Evolutionary conservation across 2,888 invertebrate genomes (phyloP), one percentile per base, ranked within the genome.

Genomic region (Clistopyga incitator): DNA sequence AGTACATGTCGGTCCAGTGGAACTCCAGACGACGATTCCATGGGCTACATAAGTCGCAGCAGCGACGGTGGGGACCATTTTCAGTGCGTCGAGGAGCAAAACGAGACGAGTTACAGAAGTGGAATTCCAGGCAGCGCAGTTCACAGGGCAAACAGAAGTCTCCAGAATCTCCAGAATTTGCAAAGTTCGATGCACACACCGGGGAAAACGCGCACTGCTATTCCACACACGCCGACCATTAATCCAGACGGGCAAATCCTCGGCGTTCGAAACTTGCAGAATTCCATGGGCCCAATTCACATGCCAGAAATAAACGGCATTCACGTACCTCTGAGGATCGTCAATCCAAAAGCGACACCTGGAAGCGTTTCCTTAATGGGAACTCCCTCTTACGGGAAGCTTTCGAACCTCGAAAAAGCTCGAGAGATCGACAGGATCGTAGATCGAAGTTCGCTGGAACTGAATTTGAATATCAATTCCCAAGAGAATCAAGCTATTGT

Each of bases 371-470:
- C 77, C 34, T 79, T 78, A 68, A 85, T 72, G 85, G 79, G 72
- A 10, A 85, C 85, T 47, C 84, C 85, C 25, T 81, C 85, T 20
- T 87, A 87, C 45, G 85, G 87, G 3, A 87, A 86, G 71, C 61
- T 87, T 0, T 77, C 79, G 56, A 88, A 87, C 38, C 84, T 86
- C 56, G 84, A 85, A 20, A 87, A 85, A 59, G 83, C 85, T 59
- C 77, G 85, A 18, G 86, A 86, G 50, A 86, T 70, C 81, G 88
- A 67, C 68, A 87, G 50, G 81, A 86, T 86, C 29, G 85, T 84
- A 11, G 93, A 93, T 75, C 89, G 91, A 29, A 91, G 89, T 47
- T 90, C 90, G 42, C 87, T 92, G 83, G 93, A 93, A 61, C 87
- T 92, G 1, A 92, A 90, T 81, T 85, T 92, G 8, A 91, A 90